Evolutionary conservation across 2,113 vertebrate species (phyloP).

Genomic region (Amblyornis subalaris): DNA sequence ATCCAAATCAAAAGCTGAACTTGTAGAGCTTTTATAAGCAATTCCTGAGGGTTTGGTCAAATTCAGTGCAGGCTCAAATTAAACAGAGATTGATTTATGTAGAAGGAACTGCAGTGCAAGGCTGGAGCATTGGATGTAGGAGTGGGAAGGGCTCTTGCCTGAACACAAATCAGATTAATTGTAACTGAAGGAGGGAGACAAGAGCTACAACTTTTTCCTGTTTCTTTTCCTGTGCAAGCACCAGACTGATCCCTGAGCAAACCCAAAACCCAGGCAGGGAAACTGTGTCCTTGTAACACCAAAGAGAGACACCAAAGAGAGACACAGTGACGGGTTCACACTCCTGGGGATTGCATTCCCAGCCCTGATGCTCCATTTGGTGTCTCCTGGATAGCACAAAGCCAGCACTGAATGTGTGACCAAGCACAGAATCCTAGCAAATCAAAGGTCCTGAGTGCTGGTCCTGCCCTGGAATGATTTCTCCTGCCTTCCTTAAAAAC

Average conservation of each 20-base stretch:
- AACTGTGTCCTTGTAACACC: background rate
- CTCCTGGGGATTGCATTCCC: background rate
- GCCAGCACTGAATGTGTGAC: background rate
- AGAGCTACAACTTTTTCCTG: background rate
- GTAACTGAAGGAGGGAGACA: background rate
- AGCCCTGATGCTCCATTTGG: background rate
- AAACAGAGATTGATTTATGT: conserved; percentile 38
- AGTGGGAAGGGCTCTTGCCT: background rate
- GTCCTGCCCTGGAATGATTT: background rate
- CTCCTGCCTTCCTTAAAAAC: background rate
- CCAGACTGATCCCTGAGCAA: background rate
- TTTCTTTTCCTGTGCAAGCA: background rate
- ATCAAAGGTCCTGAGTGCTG: background rate
- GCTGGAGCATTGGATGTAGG: background rate
- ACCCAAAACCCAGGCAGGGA: background rate
- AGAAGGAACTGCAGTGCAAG: background rate
- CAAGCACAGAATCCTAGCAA: background rate
- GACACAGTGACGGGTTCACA: background rate
- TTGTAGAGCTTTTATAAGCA: conserved; percentile 6
- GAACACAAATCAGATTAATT: conserved; percentile 26
- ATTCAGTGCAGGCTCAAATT: conserved; percentile 21
- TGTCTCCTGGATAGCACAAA: background rate
- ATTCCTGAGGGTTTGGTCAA: conserved; percentile 51
- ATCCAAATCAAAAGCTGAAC: conserved; percentile 40
- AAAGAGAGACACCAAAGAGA: background rate